Base-by-base conservation (phyloP, 2,113 vertebrate genomes). In the Nerophis ophidion region DNA sequence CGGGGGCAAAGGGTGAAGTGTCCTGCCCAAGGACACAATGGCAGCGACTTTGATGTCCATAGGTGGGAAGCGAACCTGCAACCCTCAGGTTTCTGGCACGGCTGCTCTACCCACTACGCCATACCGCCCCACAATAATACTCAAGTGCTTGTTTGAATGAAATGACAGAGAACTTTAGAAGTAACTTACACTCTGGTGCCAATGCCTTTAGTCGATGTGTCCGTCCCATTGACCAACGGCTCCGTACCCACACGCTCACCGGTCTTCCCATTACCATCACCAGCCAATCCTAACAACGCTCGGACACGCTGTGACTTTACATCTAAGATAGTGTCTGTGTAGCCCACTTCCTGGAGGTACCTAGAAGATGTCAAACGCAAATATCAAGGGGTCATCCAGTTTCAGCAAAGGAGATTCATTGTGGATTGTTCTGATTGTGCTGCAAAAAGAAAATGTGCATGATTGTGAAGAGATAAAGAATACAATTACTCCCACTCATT, bases 291-390 rank as follows among this genome's bases (percentile, higher is more conserved):
- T 65, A 99, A 68, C 77, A 99, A 87, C 19, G 94, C 92, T 71
- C 91, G 86, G 35, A 98, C 95, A 58, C 94, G 89, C 86, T 96
- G 96, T n/a, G 97, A 96, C 81, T 98, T 98, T 40, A 99, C 97
- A 86, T 99, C 96, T 86, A 99, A 40, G 82, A 99, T 98, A 0
- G 97, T 98, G 84, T 99, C 97, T 0, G 97, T 98, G 81, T 98
- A 99, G 70, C 97, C 97, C 66, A 99, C 97, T 83, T 99, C 97
- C 87, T 99, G 97, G 1, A 99, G 90, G 76, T 99, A 99, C 87
- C 97, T 99, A 85, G 1, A 65, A 75, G 34, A 35, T 33, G 7
- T 6, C 1, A 38, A 45, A 63, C 36, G 0, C 4, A 53, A 7
- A 50, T 5, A 4, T 13, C 57, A 11, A 60, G 48, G n/a, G 33